Conservation (phyloP, 2,888 invertebrate genomes). For the Yponomeuta malinellus region DNA sequence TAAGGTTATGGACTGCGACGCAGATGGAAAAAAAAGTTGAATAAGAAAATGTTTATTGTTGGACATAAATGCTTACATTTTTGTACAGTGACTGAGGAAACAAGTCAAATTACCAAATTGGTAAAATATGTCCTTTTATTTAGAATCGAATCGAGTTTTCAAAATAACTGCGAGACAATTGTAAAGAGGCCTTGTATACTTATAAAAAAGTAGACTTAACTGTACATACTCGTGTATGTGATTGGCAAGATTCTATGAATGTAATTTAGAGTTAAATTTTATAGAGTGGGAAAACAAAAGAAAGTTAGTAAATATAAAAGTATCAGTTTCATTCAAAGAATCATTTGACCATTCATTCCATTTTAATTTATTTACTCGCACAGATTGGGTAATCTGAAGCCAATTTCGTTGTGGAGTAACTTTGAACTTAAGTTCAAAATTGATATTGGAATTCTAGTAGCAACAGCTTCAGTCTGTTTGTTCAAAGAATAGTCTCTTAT, state of each 20-base stretch:
- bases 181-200: slow-evolving; percentile 30
- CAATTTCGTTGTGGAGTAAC: slow-evolving; percentile 50
- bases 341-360: slow-evolving; percentile 16
- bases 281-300: slow-evolving; percentile 5
- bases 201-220: background rate
- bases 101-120: background rate
- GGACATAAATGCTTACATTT: slow-evolving; percentile 7
- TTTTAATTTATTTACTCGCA: slow-evolving; percentile 31
- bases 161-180: background rate
- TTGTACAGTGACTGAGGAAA: slow-evolving; percentile 10
- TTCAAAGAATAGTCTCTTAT: background rate
- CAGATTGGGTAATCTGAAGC: slow-evolving; percentile 41
- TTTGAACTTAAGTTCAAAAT: background rate
- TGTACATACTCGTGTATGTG: background rate
- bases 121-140: background rate
- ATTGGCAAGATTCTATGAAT: slow-evolving; percentile 10
- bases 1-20: slow-evolving; percentile 28
- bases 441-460: background rate
- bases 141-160: background rate
- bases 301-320: background rate
- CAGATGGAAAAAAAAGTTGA: slow-evolving; percentile 20
- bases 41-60: slow-evolving; percentile 9
- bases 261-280: slow-evolving; percentile 4
- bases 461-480: background rate
- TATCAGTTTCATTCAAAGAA: slow-evolving; percentile 9